Evolutionary conservation across 2,888 invertebrate genomes (phyloP), one percentile per base, ranked within the genome.

Genomic region (Limnephilus marmoratus): DNA sequence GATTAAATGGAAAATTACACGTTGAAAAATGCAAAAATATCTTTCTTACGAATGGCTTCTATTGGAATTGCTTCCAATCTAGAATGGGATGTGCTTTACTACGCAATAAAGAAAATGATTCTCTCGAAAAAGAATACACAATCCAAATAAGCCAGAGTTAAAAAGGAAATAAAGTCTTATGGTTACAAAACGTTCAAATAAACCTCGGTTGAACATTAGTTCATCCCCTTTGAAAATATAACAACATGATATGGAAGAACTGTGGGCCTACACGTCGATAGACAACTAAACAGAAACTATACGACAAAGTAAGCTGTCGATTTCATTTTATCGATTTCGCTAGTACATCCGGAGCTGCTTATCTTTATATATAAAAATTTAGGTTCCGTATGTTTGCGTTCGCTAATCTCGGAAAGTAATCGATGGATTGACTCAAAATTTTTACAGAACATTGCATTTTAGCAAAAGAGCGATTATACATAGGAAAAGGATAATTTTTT

Each of bases 141-240:
- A 68, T 68, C 68, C 24, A 68, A 68, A 68, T 37, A 31, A 34
- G 31, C 82, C 34, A 83, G 82, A 83, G 82, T 31, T 37, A 83
- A 83, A 83, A 83, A 83, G 15, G 34, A 37, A 34, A 83, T 34
- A 34, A 83, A 83, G 34, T 31, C 34, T 82, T 49, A 80, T 34
- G 68, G 68, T 41, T 88, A 68, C 88, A 88, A 88, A 80, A 88
- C 88, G 24, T 45, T 53, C 86, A 29, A 37, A 80, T 88, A 88
- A 80, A 88, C 80, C 88, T 80, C 53, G 31, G 31, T 80, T 80
- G 88, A 80, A 88, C 88, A 88, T 34, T 68, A 24, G 24, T 18
- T 88, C 18, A 88, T 88, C 49, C 34, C 29, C 12, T 88, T 88
- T 88, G 7, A 80, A 88, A 88, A 34, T 37, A 88, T 80, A 80